Evolutionary conservation across 2,888 invertebrate species (phyloP).

Genomic region (Caenorhabditis sp.): DNA sequence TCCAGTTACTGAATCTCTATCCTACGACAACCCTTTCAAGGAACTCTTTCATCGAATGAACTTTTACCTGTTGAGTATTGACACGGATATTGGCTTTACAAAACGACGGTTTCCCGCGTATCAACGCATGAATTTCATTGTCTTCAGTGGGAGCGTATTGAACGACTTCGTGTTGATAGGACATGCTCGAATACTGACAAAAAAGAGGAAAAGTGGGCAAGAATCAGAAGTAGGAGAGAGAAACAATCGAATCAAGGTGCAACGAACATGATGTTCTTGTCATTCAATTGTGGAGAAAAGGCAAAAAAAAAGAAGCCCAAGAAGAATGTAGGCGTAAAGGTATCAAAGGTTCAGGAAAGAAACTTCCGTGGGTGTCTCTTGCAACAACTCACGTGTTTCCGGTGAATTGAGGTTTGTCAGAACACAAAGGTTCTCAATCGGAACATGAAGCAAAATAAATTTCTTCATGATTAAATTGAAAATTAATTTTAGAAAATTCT

Average conservation of each 20-base stretch:
- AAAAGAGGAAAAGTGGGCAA: neutral
- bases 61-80: constrained; percentile 60
- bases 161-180: constrained; percentile 63
- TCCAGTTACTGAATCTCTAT: too few relatives aligned
- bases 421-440: too few relatives aligned
- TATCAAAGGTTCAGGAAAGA: constrained; percentile 50
- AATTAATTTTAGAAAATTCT: too few relatives aligned
- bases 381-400: constrained; percentile 38
- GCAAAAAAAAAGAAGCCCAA: neutral
- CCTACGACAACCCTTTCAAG: neutral
- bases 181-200: constrained; percentile 40
- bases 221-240: constrained; percentile 2
- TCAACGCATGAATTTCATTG: constrained; percentile 61
- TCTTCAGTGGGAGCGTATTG: constrained; percentile 64
- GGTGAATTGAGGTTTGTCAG: neutral
- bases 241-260: constrained; percentile 34
- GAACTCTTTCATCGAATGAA: neutral
- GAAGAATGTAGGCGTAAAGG: constrained; percentile 29
- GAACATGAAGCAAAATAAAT: too few relatives aligned
- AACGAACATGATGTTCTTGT: constrained; percentile 29
- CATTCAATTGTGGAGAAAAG: constrained; percentile 22
- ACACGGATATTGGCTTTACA: constrained; percentile 68
- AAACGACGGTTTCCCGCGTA: constrained; percentile 64
- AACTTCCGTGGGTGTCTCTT: constrained; percentile 19
- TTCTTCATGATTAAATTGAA: too few relatives aligned